These are phyloP conservation scores for Chouioia cunea DNA, from an alignment of 2,888 invertebrate species.

Conservation along the genomic window DNA sequence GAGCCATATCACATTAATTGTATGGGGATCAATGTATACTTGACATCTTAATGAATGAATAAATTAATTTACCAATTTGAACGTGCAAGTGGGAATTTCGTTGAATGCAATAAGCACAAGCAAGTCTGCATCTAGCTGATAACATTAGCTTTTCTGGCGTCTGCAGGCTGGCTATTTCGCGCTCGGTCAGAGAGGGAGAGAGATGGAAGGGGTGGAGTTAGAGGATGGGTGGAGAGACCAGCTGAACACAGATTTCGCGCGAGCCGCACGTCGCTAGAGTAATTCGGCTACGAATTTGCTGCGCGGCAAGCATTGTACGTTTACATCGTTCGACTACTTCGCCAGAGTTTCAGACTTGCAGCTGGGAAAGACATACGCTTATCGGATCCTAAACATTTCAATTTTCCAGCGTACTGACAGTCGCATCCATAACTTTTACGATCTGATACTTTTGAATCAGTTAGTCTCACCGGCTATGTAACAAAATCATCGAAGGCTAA, in stretches of 20 bases:
- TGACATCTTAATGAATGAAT: no score
- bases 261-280: neutral
- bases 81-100: conserved; percentile 17
- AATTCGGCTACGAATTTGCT: conserved; percentile 41
- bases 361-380: conserved; percentile 31
- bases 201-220: no score
- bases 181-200: conserved; percentile 28
- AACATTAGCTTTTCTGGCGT: conserved; percentile 52
- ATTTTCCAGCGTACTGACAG: conserved; percentile 11
- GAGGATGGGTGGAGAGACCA: no score
- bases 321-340: conserved; percentile 44
- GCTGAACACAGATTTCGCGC: conserved; percentile 49
- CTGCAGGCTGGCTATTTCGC: conserved; percentile 29
- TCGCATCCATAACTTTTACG: no score
- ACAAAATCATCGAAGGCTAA: no score
- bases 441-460: no score
- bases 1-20: no score
- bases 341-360: neutral
- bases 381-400: conserved; percentile 35
- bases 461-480: no score
- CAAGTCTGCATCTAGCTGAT: conserved; percentile 54
- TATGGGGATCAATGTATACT: no score
- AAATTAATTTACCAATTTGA: no score
- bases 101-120: conserved; percentile 24
- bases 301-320: conserved; percentile 41